Conservation (phyloP, 2,888 invertebrate species). For the Thymelicus sylvestris region DNA sequence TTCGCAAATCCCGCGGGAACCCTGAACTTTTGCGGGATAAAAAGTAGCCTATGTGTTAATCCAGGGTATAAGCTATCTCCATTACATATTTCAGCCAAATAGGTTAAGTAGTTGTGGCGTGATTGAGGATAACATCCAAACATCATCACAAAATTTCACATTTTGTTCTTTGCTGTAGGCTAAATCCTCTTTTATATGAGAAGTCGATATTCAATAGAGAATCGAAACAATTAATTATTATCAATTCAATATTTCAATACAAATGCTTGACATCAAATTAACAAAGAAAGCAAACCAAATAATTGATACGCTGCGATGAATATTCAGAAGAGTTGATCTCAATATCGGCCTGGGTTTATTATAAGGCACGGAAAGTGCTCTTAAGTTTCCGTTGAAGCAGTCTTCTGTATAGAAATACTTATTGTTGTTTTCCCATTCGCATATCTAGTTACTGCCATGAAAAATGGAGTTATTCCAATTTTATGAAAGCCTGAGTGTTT, state of each 20-base stretch:
- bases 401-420: slow-evolving; percentile 30
- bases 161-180: slow-evolving; percentile 6
- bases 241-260: slow-evolving; percentile 25
- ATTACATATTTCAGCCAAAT: too few species aligned
- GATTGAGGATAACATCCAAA: too few species aligned
- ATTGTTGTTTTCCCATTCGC: slow-evolving; percentile 4
- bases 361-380: slow-evolving; percentile 19
- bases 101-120: too few species aligned
- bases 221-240: slow-evolving; percentile 24
- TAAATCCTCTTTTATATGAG: neutral
- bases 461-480: slow-evolving; percentile 5
- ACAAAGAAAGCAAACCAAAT: slow-evolving; percentile 28
- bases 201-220: slow-evolving; percentile 18
- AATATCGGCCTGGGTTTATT: slow-evolving; percentile 22
- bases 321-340: slow-evolving; percentile 26
- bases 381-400: slow-evolving; percentile 12
- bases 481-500: neutral
- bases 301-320: slow-evolving; percentile 25
- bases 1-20: too few species aligned
- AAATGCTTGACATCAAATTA: slow-evolving; percentile 27
- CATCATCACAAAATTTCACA: too few species aligned
- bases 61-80: too few species aligned
- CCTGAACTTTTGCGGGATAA: too few species aligned
- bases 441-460: neutral
- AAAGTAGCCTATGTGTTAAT: too few species aligned